Evolutionary conservation across 2,113 vertebrate genomes (phyloP), one percentile per base, ranked within the genome.

Genomic region (Elachura formosa): DNA sequence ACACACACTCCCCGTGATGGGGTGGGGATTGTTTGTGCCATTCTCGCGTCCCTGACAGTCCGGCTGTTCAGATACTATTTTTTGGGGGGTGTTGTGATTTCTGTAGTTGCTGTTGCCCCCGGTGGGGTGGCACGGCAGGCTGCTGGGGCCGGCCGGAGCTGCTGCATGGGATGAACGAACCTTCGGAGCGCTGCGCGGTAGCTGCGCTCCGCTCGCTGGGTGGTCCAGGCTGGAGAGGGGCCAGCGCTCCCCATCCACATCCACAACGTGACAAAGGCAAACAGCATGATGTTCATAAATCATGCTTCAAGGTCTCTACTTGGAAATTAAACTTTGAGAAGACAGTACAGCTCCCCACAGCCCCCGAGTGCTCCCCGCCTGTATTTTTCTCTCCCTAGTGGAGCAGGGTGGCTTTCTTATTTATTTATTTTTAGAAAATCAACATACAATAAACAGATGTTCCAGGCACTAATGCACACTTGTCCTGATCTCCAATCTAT

Each of bases 401-500:
- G 52, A 46, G 84, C 63, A 4, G 94, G 78, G 69, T 54, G 63
- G 34, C 12, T 91, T 74, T 22, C 48, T 88, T 94, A 78, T 81
- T 92, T 94, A 78, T 95, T 94, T 95, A 89, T 93, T 94, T 89
- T 93, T 75, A 48, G 76, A 45, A 84, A 86, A 56, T 51, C 33
- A 17, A 94, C 9, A 28, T 81, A 59, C 87, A 89, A 45, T 80
- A 66, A 97, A 96, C 97, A 98, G 97, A 98, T 92, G 48, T 98
- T 88, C 95, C 97, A 92, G 97, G 97, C 98, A 94, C 97, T 94
- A 97, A 97, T 33, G 71, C 96, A 66, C 72, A 95, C 97, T 97
- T 97, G 92, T 95, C 97, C 98, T 18, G 85, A 95, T 96, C 98
- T 98, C 94, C 86, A 98, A 98, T 98, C 98, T 98, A 98, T 98